Conservation (phyloP, 2,888 invertebrate species). For the Alsophila aescularia region DNA sequence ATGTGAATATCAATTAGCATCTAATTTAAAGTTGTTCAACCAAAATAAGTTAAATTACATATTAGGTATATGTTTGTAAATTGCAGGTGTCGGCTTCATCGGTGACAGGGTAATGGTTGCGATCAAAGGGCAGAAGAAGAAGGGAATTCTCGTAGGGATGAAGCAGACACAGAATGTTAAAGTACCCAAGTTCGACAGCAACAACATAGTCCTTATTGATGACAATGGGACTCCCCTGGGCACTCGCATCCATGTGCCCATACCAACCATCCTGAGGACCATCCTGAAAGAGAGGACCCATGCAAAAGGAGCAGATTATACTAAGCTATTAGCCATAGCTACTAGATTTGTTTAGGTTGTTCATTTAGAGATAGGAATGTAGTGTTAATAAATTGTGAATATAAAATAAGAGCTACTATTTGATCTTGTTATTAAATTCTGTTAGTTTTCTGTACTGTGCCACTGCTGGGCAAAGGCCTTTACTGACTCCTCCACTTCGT, state of each 20-base stretch:
- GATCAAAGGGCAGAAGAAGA: slow-evolving; percentile 97
- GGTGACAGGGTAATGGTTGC: slow-evolving; percentile 97
- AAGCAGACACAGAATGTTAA: slow-evolving; percentile 92
- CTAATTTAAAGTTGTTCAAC: too few relatives aligned
- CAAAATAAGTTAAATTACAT: too few relatives aligned
- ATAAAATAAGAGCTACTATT: background rate
- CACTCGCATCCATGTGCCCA: slow-evolving; percentile 96
- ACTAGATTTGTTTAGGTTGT: slow-evolving; percentile 90
- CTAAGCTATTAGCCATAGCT: slow-evolving; percentile 95
- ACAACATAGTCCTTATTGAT: slow-evolving; percentile 98
- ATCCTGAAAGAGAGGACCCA: slow-evolving; percentile 92
- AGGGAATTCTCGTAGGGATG: slow-evolving; percentile 91
- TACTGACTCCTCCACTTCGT: too few relatives aligned
- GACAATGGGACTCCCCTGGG: slow-evolving; percentile 97
- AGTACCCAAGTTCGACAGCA: slow-evolving; percentile 96
- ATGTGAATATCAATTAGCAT: too few relatives aligned
- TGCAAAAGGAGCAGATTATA: slow-evolving; percentile 94
- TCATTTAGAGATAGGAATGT: too few relatives aligned
- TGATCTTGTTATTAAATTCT: too few relatives aligned
- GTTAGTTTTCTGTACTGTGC: too few relatives aligned
- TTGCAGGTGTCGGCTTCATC: slow-evolving; percentile 79
- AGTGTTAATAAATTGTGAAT: slow-evolving; percentile 47
- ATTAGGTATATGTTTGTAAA: background rate
- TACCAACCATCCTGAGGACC: slow-evolving; percentile 94
- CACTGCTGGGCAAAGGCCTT: too few relatives aligned